These are phyloP conservation scores for Trichonephila clavata DNA, from an alignment of 1,140 invertebrate species.

Conservation along the genomic window DNA sequence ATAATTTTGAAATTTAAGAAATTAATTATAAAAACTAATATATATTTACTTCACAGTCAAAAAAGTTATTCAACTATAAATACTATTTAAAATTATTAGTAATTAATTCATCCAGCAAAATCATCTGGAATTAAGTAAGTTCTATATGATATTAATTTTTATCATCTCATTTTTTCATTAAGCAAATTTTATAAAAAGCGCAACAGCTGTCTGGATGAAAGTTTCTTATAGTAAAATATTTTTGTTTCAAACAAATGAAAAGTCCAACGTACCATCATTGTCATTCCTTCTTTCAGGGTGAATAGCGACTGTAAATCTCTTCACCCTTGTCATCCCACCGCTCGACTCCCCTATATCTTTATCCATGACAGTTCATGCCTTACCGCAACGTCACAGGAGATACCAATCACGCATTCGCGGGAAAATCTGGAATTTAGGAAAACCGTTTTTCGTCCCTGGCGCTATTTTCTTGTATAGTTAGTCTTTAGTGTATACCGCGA, in stretches of 20 bases:
- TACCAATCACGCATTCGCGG: slow-evolving; percentile 40
- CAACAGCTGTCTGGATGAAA: slow-evolving; percentile 1
- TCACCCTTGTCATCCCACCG: slow-evolving; percentile 55
- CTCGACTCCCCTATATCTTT: slow-evolving; percentile 58
- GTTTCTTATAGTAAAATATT: background rate
- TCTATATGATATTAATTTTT: no score
- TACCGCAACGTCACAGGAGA: background rate
- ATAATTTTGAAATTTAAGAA: no score
- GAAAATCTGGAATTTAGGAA: slow-evolving; percentile 36
- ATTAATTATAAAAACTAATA: no score
- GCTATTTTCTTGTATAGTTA: slow-evolving; percentile 56
- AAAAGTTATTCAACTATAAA: no score
- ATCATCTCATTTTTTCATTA: no score
- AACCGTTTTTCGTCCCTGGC: slow-evolving; percentile 53
- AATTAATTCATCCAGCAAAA: no score
- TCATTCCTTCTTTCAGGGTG: slow-evolving; percentile 64
- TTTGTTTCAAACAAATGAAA: no score
- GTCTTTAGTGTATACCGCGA: slow-evolving; percentile 24
- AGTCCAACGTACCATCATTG: slow-evolving; percentile 35
- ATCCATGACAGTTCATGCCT: slow-evolving; percentile 49
- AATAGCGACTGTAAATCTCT: slow-evolving; percentile 71
- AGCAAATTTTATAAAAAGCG: background rate
- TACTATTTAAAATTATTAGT: no score
- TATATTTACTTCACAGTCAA: no score
- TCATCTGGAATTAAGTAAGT: no score